Base-by-base conservation (phyloP, 64 coral and sea anemone genomes). In the Montipora sp. region DNA sequence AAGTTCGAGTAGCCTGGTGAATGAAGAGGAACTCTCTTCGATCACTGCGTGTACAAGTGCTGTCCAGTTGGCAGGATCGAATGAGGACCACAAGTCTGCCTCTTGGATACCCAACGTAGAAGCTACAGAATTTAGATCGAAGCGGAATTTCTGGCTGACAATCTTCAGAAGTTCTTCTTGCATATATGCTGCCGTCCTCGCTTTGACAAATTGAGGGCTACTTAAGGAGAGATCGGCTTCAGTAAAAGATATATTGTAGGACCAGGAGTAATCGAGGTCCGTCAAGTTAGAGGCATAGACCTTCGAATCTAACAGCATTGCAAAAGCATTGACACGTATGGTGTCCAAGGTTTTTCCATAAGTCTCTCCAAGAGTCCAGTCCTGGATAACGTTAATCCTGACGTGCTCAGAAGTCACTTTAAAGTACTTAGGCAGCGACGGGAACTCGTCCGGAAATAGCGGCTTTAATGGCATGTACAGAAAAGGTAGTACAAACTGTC, bases 1-100 rank as follows among this genome's bases (percentile, higher is more conserved):
- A 8, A 94, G 79, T 18, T 84, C 19, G 4, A 94, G 88, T 1
- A 47, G 57, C 18, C 9, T 22, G 3, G 18, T 9, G 8, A 85
- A 85, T 71, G 82, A 65, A 8, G 46, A 12, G 47, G 61, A 49
- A 66, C 82, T 85, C 18, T 85, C 82, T 0, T 11, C 1, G 7
- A 85, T 49, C 45, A 85, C 50, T 8, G 82, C 82, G 27, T 85
- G 45, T 0, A 53, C 82, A 51, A 85, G 16, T 4, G 44, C 12
- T 44, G 90, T 91, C 95, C 95, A 96, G 47, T 88, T 79, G 43
- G 66, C 83, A 58, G 88, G 87, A 15, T 96, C 91, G 22, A 81
- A 96, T 0, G 91, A 84, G 4, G 75, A 23, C 49, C 50, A 92
- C 11, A 96, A 75, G 47, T 93, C 60, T 2, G 20, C 68, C 18